phyloP scores from a whole-genome alignment of 1,140 invertebrate genomes.

The Bombus affinis region DNA sequence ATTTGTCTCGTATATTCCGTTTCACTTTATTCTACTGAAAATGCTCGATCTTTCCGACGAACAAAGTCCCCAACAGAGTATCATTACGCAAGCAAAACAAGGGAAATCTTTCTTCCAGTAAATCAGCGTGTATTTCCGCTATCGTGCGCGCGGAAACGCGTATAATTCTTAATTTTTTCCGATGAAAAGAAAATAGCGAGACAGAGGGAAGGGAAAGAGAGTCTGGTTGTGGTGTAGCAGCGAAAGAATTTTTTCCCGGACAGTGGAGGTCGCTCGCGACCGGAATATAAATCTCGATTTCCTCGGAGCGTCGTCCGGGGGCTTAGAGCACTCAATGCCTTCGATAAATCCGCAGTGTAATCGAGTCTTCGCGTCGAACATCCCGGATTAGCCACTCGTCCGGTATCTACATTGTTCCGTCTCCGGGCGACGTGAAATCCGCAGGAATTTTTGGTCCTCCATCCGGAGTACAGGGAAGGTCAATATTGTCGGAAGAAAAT shows the following conservation, averaged over 20 bases:
- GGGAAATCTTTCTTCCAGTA: not conserved
- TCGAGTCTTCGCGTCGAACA: constrained; percentile 66
- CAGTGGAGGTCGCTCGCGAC: not conserved
- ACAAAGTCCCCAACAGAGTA: rapidly evolving
- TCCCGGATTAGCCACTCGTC: constrained; percentile 63
- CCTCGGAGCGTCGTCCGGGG: constrained; percentile 45
- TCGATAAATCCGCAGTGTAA: constrained; percentile 65
- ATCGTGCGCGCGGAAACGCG: not conserved
- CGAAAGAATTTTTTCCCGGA: constrained; percentile 23
- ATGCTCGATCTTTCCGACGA: not conserved
- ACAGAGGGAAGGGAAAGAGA: not conserved
- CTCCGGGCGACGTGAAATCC: constrained; percentile 56
- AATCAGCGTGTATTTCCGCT: not conserved
- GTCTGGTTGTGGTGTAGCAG: not conserved
- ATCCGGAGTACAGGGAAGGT: constrained; percentile 51
- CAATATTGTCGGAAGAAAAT: constrained; percentile 74
- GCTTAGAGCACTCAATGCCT: constrained; percentile 64
- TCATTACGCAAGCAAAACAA: not conserved
- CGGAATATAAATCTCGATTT: constrained; percentile 66
- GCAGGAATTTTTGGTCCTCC: constrained; percentile 64
- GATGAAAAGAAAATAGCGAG: constrained; percentile 28
- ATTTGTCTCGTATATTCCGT: not conserved
- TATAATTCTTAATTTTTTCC: constrained; percentile 25
- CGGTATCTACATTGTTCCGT: constrained; percentile 57
- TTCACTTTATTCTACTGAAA: not conserved